These are phyloP conservation scores for Medauroidea extradentata DNA, from an alignment of 1,140 invertebrate genomes.

Conservation along the genomic window DNA sequence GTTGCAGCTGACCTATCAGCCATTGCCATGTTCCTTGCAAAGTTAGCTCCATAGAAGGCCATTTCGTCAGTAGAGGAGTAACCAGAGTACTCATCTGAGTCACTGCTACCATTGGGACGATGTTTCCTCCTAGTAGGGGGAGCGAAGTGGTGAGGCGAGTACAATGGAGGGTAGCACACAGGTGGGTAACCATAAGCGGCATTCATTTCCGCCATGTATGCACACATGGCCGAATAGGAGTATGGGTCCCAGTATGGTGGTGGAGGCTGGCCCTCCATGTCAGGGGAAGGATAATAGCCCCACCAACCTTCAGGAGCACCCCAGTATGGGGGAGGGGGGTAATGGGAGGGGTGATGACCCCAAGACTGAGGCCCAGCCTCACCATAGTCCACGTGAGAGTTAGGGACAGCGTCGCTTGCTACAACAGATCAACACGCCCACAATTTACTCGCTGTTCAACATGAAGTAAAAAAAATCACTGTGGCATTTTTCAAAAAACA, in stretches of 20 bases:
- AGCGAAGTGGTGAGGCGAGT: constrained; percentile 30
- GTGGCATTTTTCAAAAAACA: no score
- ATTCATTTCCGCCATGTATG: constrained; percentile 32
- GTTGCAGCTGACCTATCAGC: background rate
- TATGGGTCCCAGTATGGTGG: constrained; percentile 28
- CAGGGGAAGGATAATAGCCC: constrained; percentile 9
- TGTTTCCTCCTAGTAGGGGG: constrained; percentile 25
- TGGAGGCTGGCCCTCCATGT: background rate
- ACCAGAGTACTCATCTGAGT: constrained; percentile 39
- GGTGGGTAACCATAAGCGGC: constrained; percentile 26
- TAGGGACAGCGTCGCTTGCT: constrained; percentile 12
- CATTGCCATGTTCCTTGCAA: background rate
- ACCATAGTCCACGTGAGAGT: constrained; percentile 6
- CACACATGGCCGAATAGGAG: constrained; percentile 36
- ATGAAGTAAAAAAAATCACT: no score
- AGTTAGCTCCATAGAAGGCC: constrained; percentile 33
- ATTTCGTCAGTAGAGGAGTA: constrained; percentile 47
- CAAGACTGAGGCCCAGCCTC: background rate
- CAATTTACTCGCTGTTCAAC: no score
- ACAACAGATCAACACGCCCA: constrained; percentile 12
- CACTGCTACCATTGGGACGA: constrained; percentile 22
- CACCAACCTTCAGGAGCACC: constrained; percentile 9
- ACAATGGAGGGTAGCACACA: constrained; percentile 30
- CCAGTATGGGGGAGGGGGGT: constrained; percentile 5
- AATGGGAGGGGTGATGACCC: constrained; percentile 3